A percentile compares a stretch with the other conserved stretches of the same genome.
phyloP scores from a whole-genome alignment of 2,888 invertebrate species.

The Pyralis farinalis region DNA sequence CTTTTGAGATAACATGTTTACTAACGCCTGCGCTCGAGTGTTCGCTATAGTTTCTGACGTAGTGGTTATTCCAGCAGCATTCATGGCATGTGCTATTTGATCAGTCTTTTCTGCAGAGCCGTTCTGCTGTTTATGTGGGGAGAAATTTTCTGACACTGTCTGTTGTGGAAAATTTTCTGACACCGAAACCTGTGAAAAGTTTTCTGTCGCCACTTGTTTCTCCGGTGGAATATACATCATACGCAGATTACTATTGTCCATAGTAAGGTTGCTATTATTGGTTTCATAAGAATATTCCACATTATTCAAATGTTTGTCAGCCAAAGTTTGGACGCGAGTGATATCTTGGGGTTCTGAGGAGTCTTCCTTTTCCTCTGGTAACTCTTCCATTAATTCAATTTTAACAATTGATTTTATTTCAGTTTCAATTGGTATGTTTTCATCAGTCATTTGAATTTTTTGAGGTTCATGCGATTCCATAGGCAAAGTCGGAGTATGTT shows the following conservation, averaged over 20 bases:
- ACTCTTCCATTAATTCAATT: slow-evolving; percentile 52
- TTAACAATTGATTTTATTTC: slow-evolving; percentile 49
- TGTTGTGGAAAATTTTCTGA: slow-evolving; percentile 11
- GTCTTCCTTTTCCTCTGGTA: slow-evolving; percentile 42
- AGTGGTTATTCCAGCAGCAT: slow-evolving; percentile 64
- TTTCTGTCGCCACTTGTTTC: slow-evolving; percentile 22
- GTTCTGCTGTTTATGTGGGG: slow-evolving; percentile 33
- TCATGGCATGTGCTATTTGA: slow-evolving; percentile 72
- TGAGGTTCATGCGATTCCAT: slow-evolving; percentile 34
- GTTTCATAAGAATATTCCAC: slow-evolving; percentile 32
- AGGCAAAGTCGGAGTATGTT: slow-evolving; percentile 39
- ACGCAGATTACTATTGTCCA: slow-evolving; percentile 26
- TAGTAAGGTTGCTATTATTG: slow-evolving; percentile 17
- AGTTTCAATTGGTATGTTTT: slow-evolving; percentile 44
- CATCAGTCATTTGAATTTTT: slow-evolving; percentile 28
- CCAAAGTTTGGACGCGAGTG: slow-evolving; percentile 27
- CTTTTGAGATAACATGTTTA: slow-evolving; percentile 77
- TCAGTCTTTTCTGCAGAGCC: slow-evolving; percentile 51
- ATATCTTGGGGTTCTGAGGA: slow-evolving; percentile 29
- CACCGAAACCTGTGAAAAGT: slow-evolving; percentile 14
- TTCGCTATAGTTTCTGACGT: slow-evolving; percentile 35
- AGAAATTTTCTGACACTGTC: slow-evolving; percentile 18
- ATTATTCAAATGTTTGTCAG: slow-evolving; percentile 29
- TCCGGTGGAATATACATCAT: slow-evolving; percentile 26
- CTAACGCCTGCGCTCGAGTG: slow-evolving; percentile 58